A percentile compares a stretch with the other conserved stretches of the same genome.
Conservation (phyloP, 2,888 invertebrate genomes). For the Zaprionus obscuricornis region DNA sequence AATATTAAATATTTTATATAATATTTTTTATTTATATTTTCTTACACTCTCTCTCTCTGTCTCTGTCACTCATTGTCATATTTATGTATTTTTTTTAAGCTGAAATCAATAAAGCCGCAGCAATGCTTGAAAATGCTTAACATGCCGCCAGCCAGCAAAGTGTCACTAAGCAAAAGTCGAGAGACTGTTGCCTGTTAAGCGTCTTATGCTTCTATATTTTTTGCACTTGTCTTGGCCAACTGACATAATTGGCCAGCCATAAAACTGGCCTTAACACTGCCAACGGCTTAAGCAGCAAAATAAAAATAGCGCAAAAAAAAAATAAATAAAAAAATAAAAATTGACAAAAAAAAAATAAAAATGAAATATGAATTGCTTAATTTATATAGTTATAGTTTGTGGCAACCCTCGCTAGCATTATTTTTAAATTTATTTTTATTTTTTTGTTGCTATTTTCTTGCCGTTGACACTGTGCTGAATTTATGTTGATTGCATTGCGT, state of each 20-base stretch:
- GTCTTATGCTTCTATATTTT: slow-evolving; percentile 23
- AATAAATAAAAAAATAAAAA: no score
- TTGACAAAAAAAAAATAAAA: slow-evolving; percentile 16
- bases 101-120: slow-evolving; percentile 70
- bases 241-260: slow-evolving; percentile 40
- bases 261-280: slow-evolving; percentile 7
- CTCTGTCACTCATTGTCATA: no score
- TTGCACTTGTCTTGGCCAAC: slow-evolving; percentile 12
- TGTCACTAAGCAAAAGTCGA: slow-evolving; percentile 40
- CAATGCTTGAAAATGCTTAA: slow-evolving; percentile 57
- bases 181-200: no score
- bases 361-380: slow-evolving; percentile 34
- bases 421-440: no score
- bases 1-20: no score
- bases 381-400: slow-evolving; percentile 37
- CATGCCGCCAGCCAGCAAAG: slow-evolving; percentile 40
- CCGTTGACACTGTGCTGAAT: slow-evolving; percentile 40
- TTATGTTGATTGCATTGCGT: slow-evolving; percentile 56
- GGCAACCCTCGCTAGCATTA: slow-evolving; percentile 25
- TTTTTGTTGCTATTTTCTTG: no score
- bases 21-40: no score
- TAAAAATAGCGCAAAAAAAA: not conserved
- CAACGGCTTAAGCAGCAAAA: not conserved
- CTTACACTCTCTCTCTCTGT: no score
- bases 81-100: slow-evolving; percentile 13